Percentiles rank a stretch among this genome's conserved stretches.
phyloP scores from a whole-genome alignment of 2,888 invertebrate genomes.

The Keiferia lycopersicella region DNA sequence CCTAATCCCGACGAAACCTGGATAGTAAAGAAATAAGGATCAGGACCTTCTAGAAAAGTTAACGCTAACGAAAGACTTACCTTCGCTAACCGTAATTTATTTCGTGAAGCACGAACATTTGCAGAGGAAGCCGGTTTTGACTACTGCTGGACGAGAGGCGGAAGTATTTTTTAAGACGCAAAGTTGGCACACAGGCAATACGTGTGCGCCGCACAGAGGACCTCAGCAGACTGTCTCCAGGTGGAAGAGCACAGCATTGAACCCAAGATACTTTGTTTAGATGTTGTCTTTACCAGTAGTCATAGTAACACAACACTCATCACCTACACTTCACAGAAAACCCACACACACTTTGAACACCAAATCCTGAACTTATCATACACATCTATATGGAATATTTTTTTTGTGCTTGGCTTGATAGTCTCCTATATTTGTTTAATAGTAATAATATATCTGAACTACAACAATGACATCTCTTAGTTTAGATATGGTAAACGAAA shows the following conservation, averaged over 20 bases:
- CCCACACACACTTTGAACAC: no score
- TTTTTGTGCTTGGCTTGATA: no score
- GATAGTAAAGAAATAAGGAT: neutral
- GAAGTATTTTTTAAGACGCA: neutral
- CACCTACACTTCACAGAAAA: no score
- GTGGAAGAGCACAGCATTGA: neutral
- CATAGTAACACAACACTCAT: no score
- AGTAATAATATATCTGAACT: no score
- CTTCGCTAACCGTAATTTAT: neutral
- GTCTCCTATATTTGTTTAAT: no score
- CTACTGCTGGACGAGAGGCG: neutral
- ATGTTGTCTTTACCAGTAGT: no score
- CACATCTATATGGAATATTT: no score
- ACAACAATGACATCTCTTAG: neutral
- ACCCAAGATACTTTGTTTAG: no score
- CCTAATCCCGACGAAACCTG: neutral
- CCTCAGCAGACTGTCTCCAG: neutral
- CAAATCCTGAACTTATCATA: no score
- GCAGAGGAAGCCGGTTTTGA: neutral
- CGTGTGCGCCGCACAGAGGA: neutral
- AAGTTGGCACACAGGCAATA: neutral
- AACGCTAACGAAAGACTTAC: neutral
- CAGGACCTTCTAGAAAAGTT: neutral
- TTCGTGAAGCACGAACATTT: neutral
- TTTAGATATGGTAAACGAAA: conserved; percentile 5